Percentiles rank a stretch among this genome's conserved stretches.
These are phyloP conservation scores for Austrofundulus limnaeus DNA, from an alignment of 2,113 vertebrate genomes.

Conservation along the genomic window DNA sequence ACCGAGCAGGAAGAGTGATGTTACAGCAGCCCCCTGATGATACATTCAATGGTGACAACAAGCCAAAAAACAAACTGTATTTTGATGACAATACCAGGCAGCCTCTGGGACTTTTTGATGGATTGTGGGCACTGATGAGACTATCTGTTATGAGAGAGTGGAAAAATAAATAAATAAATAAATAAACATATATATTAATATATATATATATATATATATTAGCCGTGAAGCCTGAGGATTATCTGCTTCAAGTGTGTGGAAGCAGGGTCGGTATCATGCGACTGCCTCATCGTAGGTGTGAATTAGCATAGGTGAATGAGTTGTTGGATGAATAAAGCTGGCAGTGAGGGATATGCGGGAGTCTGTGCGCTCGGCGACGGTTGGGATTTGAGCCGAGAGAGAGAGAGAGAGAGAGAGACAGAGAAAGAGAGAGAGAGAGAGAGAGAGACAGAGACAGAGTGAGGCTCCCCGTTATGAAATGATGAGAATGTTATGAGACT, in stretches of 20 bases:
- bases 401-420: too few relatives aligned
- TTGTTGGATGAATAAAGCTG: conserved; percentile 38
- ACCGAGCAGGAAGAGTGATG: conserved; percentile 35
- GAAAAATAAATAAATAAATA: conserved; percentile 14
- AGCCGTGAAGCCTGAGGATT: conserved; percentile 47
- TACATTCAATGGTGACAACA: conserved; percentile 43
- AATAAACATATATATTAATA: too few relatives aligned
- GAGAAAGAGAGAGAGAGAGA: conserved; percentile 20
- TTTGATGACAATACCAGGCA: conserved; percentile 27
- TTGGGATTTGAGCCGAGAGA: not conserved
- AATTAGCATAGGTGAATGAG: conserved; percentile 57
- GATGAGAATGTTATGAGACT: not conserved
- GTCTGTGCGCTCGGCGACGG: conserved; percentile 14
- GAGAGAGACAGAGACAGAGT: too few relatives aligned
- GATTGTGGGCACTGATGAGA: conserved; percentile 54
- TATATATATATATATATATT: too few relatives aligned
- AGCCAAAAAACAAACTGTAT: conserved; percentile 45
- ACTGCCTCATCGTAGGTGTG: conserved; percentile 54
- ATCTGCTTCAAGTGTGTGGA: conserved; percentile 36
- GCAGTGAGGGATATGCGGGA: conserved; percentile 21
- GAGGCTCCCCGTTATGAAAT: conserved; percentile 10
- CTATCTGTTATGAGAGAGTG: conserved; percentile 24
- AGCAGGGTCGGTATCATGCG: conserved; percentile 14
- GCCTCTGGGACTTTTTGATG: conserved; percentile 54
- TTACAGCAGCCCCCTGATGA: conserved; percentile 39